Conservation (phyloP, 2,797 vertebrate species). For the Dendrocincla fuliginosa region DNA sequence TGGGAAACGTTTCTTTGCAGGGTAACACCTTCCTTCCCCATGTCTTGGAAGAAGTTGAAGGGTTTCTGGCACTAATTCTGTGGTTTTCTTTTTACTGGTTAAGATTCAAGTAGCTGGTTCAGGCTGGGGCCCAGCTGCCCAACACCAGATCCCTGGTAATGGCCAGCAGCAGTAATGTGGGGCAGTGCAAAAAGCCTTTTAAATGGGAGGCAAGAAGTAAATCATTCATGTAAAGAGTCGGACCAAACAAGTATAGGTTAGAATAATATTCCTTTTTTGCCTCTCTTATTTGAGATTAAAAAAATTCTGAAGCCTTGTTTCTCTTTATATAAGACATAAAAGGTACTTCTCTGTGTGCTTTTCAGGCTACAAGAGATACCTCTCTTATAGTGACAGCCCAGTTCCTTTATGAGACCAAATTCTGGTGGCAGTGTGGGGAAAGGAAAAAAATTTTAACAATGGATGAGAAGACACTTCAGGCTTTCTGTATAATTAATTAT, state of each 20-base stretch:
- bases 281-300: background rate
- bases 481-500: constrained; percentile 30
- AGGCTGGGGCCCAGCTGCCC: background rate
- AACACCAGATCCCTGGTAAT: background rate
- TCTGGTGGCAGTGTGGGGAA: background rate
- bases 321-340: background rate
- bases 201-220: background rate
- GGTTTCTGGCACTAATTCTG: background rate
- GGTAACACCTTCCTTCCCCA: background rate
- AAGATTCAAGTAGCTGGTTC: background rate
- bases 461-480: background rate
- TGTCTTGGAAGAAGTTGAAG: background rate
- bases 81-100: background rate
- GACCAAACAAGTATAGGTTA: background rate
- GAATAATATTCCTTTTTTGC: background rate
- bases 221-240: background rate
- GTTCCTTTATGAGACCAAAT: background rate
- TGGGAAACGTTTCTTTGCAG: background rate
- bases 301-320: background rate
- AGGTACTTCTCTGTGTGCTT: background rate
- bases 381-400: background rate
- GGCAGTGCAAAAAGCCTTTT: background rate
- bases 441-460: background rate
- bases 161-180: background rate
- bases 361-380: background rate